Evolutionary conservation across 2,113 vertebrate species (phyloP).

Genomic region (Struthidea cinerea): DNA sequence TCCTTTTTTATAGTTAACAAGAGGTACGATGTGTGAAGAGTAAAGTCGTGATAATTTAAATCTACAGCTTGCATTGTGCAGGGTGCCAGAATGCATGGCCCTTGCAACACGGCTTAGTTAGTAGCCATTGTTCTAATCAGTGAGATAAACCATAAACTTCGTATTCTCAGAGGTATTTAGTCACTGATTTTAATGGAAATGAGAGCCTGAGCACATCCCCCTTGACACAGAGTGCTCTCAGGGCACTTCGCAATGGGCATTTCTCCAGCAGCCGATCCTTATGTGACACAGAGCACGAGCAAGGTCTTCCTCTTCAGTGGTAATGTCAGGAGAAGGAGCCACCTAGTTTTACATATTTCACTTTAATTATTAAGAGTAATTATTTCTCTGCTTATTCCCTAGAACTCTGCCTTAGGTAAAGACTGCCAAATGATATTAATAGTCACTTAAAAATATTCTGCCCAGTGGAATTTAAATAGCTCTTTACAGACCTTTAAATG

Average conservation of each 20-base stretch:
- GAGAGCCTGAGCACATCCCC: not conserved
- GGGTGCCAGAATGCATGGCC: not conserved
- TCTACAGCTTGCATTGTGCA: not conserved
- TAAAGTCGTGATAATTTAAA: not conserved
- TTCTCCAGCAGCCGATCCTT: not conserved
- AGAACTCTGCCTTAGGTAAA: not conserved
- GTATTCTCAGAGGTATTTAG: not conserved
- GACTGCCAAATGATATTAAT: not conserved
- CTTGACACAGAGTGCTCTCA: not conserved
- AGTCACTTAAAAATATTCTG: not conserved
- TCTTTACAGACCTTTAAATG: not conserved
- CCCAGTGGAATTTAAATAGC: not conserved
- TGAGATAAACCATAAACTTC: not conserved
- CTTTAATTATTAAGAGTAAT: not conserved
- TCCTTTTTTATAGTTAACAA: not conserved
- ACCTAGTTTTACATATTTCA: not conserved
- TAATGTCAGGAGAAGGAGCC: not conserved
- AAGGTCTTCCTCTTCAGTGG: not conserved
- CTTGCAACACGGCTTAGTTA: not conserved
- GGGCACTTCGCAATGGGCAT: too few species aligned
- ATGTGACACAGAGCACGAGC: not conserved
- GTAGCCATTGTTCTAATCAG: not conserved
- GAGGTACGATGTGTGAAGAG: not conserved
- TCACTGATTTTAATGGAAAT: not conserved
- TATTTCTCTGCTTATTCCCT: not conserved